Conservation (phyloP, 1,140 invertebrate genomes). For the Eriosoma lanigerum region DNA sequence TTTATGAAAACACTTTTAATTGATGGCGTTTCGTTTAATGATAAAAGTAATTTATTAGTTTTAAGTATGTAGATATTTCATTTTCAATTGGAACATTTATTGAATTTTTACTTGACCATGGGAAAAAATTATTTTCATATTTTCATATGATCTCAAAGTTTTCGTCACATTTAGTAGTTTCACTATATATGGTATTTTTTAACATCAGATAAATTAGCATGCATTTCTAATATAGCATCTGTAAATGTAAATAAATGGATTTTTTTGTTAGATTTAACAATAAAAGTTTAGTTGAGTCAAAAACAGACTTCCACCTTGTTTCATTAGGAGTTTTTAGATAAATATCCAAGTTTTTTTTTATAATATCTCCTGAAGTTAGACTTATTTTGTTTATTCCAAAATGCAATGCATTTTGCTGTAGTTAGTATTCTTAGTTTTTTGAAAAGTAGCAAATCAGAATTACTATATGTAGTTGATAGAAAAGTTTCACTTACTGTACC, state of each 20-base stretch:
- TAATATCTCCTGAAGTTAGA: constrained; percentile 15
- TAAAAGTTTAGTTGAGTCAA: constrained; percentile 20
- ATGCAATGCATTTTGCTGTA: background rate
- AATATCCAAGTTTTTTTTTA: constrained; percentile 2
- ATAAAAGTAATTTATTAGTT: constrained; percentile 8
- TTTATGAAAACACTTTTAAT: constrained; percentile 1
- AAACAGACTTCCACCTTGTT: constrained; percentile 20
- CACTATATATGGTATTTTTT: background rate
- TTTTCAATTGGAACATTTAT: background rate
- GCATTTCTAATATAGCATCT: background rate
- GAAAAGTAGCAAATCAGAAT: constrained; percentile 9
- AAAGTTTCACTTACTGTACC: background rate
- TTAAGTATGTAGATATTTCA: constrained; percentile 10
- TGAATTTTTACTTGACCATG: constrained; percentile 11
- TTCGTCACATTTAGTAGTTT: background rate
- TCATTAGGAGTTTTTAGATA: constrained; percentile 24
- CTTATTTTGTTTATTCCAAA: constrained; percentile 8
- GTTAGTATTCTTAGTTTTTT: constrained; percentile 4
- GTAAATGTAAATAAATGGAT: background rate
- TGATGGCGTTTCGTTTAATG: background rate
- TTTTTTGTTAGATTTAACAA: constrained; percentile 4
- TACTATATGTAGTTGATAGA: background rate
- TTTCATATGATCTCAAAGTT: background rate
- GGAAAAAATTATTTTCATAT: constrained; percentile 9
- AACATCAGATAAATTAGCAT: background rate